phyloP scores from a whole-genome alignment of 2,888 invertebrate genomes.

The Sericinus montela region DNA sequence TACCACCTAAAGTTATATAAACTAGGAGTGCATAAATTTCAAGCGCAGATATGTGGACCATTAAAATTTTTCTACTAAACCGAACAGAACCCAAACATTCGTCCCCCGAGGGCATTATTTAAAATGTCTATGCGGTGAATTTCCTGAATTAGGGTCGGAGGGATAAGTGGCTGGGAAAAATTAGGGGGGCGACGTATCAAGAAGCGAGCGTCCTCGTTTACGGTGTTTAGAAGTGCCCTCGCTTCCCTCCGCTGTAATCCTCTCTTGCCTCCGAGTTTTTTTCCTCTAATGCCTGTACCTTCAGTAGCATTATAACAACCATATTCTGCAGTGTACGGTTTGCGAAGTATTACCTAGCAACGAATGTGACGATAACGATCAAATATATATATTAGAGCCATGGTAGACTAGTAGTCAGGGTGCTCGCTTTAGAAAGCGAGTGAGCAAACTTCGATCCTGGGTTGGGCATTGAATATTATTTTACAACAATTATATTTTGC shows the following conservation, averaged over 20 bases:
- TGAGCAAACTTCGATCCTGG: too few relatives aligned
- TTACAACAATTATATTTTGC: too few relatives aligned
- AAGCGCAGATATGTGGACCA: conserved; percentile 10
- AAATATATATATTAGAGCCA: too few relatives aligned
- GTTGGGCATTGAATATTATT: too few relatives aligned
- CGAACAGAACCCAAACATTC: conserved; percentile 17
- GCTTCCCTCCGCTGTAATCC: conserved; percentile 5
- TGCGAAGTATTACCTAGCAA: not conserved
- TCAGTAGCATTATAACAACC: not conserved
- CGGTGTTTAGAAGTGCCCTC: conserved; percentile 16
- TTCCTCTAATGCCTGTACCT: not conserved
- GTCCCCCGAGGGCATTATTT: conserved; percentile 19
- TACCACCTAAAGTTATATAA: too few relatives aligned
- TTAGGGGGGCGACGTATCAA: conserved; percentile 36
- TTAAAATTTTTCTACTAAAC: conserved; percentile 4
- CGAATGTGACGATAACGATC: too few relatives aligned
- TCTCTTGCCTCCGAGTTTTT: not conserved
- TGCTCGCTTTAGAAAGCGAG: too few relatives aligned
- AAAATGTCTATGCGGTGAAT: conserved; percentile 21
- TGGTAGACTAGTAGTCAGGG: too few relatives aligned
- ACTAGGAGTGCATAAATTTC: conserved; percentile 6
- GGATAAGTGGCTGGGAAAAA: conserved; percentile 47
- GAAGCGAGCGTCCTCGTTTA: conserved; percentile 29
- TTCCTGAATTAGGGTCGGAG: conserved; percentile 30
- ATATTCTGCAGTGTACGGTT: conserved; percentile 2